Conservation (phyloP, 2,113 vertebrate genomes). For the Uria lomvia region DNA sequence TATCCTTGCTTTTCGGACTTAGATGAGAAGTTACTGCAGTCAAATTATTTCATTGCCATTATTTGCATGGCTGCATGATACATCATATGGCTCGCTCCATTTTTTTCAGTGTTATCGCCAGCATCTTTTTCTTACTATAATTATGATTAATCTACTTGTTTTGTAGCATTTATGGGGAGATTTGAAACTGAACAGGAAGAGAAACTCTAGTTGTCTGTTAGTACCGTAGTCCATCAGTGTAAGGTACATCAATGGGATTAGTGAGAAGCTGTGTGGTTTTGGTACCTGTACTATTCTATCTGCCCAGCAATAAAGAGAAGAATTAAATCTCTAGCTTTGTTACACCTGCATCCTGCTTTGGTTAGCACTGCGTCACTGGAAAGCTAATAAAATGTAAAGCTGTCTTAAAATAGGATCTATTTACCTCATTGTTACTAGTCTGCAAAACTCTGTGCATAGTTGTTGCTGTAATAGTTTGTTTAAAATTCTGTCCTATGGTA, state of each 20-base stretch:
- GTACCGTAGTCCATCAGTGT: background rate
- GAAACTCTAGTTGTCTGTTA: background rate
- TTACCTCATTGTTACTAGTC: background rate
- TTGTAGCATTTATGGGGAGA: background rate
- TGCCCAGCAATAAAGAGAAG: background rate
- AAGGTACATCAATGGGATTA: background rate
- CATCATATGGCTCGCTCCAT: background rate
- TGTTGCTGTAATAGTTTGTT: background rate
- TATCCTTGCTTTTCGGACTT: background rate
- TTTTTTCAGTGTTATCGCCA: background rate
- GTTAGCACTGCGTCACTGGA: background rate
- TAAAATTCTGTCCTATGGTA: background rate
- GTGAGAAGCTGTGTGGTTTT: background rate
- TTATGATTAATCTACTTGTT: background rate
- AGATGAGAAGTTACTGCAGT: background rate
- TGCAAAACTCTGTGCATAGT: background rate
- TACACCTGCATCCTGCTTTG: background rate
- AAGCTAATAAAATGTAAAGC: background rate
- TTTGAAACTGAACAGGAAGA: background rate
- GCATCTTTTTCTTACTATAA: background rate
- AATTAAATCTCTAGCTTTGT: background rate
- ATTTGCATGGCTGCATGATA: rapidly evolving
- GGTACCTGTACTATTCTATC: background rate
- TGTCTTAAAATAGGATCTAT: background rate
- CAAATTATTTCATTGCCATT: background rate